Evolutionary conservation across 2,113 vertebrate species (phyloP).

Genomic region (Stegastes partitus): DNA sequence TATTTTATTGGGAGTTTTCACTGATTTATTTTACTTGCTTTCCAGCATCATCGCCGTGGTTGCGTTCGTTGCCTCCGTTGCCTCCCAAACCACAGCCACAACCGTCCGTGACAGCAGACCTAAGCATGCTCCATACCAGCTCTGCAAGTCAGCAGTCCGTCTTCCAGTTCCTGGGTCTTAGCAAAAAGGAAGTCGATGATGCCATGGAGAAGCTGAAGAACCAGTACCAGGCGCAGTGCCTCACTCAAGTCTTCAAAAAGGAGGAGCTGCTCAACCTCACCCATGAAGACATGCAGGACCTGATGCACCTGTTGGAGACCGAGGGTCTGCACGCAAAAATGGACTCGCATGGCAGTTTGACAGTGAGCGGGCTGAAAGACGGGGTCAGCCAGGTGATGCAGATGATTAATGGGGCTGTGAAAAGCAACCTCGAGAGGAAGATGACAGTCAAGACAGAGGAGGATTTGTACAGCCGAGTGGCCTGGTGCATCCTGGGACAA

Average conservation of each 20-base stretch:
- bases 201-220: slow-evolving; percentile 49
- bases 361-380: slow-evolving; percentile 65
- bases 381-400: slow-evolving; percentile 55
- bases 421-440: not conserved
- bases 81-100: not conserved
- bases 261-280: slow-evolving; percentile 34
- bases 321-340: slow-evolving; percentile 50
- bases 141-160: slow-evolving; percentile 8
- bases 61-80: not conserved
- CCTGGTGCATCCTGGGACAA: slow-evolving; percentile 72
- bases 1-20: not conserved
- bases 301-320: slow-evolving; percentile 22
- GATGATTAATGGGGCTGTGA: slow-evolving; percentile 3
- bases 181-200: slow-evolving; percentile 9
- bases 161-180: slow-evolving; percentile 68
- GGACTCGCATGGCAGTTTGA: not conserved
- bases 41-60: slow-evolving; percentile 20
- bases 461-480: slow-evolving; percentile 49
- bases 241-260: slow-evolving; percentile 23
- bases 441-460: slow-evolving; percentile 56
- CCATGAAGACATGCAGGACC: not conserved
- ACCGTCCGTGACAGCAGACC: not conserved
- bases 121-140: not conserved
- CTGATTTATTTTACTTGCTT: not conserved
- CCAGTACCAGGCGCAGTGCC: slow-evolving; percentile 61